Base-by-base conservation (phyloP, 2,113 vertebrate genomes). In the Ciconia boyciana region DNA sequence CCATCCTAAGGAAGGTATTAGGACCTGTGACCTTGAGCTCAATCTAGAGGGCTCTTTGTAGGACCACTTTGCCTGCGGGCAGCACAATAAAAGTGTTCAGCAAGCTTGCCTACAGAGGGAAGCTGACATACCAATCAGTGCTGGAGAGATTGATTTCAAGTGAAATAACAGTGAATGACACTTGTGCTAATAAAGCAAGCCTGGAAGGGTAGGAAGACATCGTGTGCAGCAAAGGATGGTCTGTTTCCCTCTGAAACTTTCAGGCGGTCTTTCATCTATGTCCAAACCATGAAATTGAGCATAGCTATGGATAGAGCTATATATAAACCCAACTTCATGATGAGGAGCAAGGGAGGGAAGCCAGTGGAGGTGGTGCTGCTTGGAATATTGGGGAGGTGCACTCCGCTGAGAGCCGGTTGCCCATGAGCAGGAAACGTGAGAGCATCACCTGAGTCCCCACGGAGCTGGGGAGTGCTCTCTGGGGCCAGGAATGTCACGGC, bases 51-150 rank as follows among this genome's bases (percentile, higher is more conserved):
- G 64, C 44, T 96, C 94, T 96, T 96, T 95, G 93, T 74, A 70
- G 92, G 92, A 89, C 95, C 70, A 26, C 81, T 96, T 81, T 94
- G 96, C 97, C 96, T 86, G 70, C 3, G 1, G 95, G 94, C 89
- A 86, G 86, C 74, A 88, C 18, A 61, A 95, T 92, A 49, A 78
- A 97, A 95, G 94, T 72, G 91, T 74, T 95, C 91, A 69, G 76
- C 49, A 48, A 87, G 87, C 76, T 83, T 90, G 90, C 84, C 96
- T 94, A 65, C 76, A 87, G 94, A 96, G 94, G 80, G 96, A 90
- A 96, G 66, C 83, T 96, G 97, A 95, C 97, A 96, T 68, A 87
- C 55, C 95, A 89, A 97, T 97, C 95, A 96, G 91, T 34, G 91
- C 95, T 54, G 90, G 16, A 81, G 95, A 96, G 94, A 93, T 88